phyloP scores from a whole-genome alignment of 2,797 vertebrate genomes.

The Coregonus ussuriensis region DNA sequence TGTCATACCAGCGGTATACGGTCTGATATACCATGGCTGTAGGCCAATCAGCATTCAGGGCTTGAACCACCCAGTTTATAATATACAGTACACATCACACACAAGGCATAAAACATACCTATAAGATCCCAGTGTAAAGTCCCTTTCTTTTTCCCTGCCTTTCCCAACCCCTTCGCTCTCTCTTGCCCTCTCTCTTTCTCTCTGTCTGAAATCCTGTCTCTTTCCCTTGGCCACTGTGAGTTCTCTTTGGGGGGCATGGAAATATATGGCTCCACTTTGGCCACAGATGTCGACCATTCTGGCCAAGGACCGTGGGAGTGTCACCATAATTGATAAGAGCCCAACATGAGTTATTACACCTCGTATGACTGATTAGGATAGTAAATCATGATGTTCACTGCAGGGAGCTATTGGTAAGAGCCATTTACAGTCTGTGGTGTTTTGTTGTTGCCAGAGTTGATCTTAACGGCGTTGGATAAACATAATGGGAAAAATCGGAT shows the following conservation, averaged over 20 bases:
- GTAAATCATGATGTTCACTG: slow-evolving; percentile 33
- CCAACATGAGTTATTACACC: slow-evolving; percentile 30
- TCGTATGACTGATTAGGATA: slow-evolving; percentile 34
- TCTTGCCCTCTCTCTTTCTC: slow-evolving; percentile 24
- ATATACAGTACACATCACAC: not conserved
- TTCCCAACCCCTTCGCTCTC: slow-evolving; percentile 21
- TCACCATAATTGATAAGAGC: slow-evolving; percentile 22
- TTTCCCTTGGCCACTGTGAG: slow-evolving; percentile 37
- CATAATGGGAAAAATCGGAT: slow-evolving; percentile 5
- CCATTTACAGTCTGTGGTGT: slow-evolving; percentile 15
- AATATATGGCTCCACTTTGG: slow-evolving; percentile 42
- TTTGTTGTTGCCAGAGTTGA: not conserved
- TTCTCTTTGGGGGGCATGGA: slow-evolving; percentile 32
- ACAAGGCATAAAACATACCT: not conserved
- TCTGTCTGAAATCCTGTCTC: slow-evolving; percentile 30
- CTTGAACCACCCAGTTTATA: too few relatives aligned
- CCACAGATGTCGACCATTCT: slow-evolving; percentile 53
- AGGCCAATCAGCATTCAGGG: too few relatives aligned
- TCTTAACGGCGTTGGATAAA: slow-evolving; percentile 24
- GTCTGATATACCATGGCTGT: too few relatives aligned
- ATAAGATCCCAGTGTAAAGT: too few relatives aligned
- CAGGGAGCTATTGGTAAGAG: slow-evolving; percentile 1
- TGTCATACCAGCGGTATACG: too few relatives aligned
- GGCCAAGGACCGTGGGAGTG: slow-evolving; percentile 42
- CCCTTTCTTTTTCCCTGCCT: too few relatives aligned